Evolutionary conservation across 2,113 vertebrate genomes (phyloP), one percentile per base, ranked within the genome.

Genomic region (Pseudonaja textilis): DNA sequence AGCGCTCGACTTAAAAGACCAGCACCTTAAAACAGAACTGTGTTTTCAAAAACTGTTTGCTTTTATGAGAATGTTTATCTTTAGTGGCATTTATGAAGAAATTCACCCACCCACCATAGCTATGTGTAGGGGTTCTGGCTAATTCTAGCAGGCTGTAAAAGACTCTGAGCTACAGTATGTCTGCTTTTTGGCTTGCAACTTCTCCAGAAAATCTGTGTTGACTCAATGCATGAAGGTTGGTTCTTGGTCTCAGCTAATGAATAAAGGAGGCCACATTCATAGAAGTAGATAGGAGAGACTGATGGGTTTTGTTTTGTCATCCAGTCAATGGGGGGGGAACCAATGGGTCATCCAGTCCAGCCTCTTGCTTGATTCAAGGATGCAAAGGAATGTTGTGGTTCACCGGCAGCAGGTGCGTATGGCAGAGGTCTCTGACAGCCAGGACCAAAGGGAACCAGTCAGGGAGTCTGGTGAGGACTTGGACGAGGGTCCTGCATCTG

Each of bases 21-120:
- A 89, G 96, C 95, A 94, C 94, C 94, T 93, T 97, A 97, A 97
- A 97, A 85, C 91, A 96, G 96, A 96, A 95, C 94, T 92, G 87
- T n/a, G 92, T 93, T 85, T 74, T 97, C 98, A 97, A 97, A 97
- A 97, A 97, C 95, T 95, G 89, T 93, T 96, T 96, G 57, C 61
- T 95, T 95, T 96, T 96, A 95, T 93, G 88, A 90, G 81, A 95
- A 55, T 93, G 94, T 93, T 89, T 93, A 91, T 96, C 47, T 22
- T 89, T 92, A 55, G 4, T 54, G 93, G 26, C 90, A 56, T 95
- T 96, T 90, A 94, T 56, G 89, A 74, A 93, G 4, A 94, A 55
- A 94, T 74, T 34, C 42, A 90, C 3, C n/a, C 47, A 0, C 0
- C 95, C 64, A 42, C 91, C 34, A 1, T 26, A 91, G 89, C 95